Evolutionary conservation across 35 echinoderm and acorn worm genomes (phyloP).

Genomic region (Heliocidaris erythrogramma): DNA sequence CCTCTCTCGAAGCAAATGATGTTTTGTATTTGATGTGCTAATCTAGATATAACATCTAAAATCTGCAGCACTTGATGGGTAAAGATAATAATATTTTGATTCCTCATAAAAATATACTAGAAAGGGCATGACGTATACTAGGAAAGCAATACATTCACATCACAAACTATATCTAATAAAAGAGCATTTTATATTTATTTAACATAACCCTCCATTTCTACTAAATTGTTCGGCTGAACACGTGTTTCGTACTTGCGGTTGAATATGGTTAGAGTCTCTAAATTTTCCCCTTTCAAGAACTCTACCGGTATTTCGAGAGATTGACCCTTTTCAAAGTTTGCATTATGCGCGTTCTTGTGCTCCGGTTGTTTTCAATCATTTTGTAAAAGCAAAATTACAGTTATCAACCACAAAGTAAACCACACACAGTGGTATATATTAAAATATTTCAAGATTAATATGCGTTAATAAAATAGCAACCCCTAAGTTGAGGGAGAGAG

Average conservation of each 20-base stretch:
- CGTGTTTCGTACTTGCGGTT: neutral
- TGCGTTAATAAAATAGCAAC: neutral
- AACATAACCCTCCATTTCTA: too few species aligned
- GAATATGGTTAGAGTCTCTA: neutral
- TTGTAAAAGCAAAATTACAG: neutral
- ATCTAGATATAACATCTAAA: too few species aligned
- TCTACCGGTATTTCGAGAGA: neutral
- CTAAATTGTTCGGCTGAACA: neutral
- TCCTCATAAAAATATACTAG: too few species aligned
- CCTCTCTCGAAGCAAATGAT: too few species aligned
- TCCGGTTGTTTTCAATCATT: neutral
- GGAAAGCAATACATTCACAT: too few species aligned
- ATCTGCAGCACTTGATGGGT: too few species aligned
- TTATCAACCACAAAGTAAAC: slow-evolving; percentile 1
- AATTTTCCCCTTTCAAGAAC: neutral
- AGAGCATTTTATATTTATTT: too few species aligned
- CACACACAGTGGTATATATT: neutral
- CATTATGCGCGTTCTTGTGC: neutral
- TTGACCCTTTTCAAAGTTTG: neutral
- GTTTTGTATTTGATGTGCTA: too few species aligned
- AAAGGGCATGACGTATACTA: too few species aligned
- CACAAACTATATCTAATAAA: too few species aligned
- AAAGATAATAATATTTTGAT: too few species aligned
- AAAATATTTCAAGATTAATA: neutral
- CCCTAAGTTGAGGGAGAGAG: neutral